These are phyloP conservation scores for Heteromurus nitidus DNA, from an alignment of 2,888 invertebrate species.

Conservation along the genomic window DNA sequence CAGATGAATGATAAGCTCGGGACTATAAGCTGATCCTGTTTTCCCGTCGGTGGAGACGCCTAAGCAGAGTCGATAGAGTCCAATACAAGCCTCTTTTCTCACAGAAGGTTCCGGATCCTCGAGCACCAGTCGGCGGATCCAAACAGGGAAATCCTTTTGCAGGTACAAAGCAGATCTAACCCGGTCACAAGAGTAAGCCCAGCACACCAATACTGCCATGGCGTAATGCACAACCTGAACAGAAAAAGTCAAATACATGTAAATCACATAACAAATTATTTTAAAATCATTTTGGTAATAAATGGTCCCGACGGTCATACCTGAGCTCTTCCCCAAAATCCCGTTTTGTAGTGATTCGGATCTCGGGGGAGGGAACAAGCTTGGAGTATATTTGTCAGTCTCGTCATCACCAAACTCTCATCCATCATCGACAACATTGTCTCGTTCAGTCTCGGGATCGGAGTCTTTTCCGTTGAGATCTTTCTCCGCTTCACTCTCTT, in stretches of 20 bases:
- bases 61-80: slow-evolving; percentile 90
- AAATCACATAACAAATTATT: neutral
- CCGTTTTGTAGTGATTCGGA: slow-evolving; percentile 91
- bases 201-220: slow-evolving; percentile 93
- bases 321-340: slow-evolving; percentile 94
- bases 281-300: neutral
- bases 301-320: slow-evolving; percentile 75
- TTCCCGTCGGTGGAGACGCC: slow-evolving; percentile 79
- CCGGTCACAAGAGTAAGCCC: slow-evolving; percentile 90
- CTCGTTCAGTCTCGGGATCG: slow-evolving; percentile 85
- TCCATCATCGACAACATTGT: slow-evolving; percentile 88
- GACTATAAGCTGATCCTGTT: slow-evolving; percentile 72
- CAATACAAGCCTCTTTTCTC: slow-evolving; percentile 92
- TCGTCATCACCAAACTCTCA: slow-evolving; percentile 84
- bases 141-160: slow-evolving; percentile 82
- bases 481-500: slow-evolving; percentile 69
- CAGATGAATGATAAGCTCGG: slow-evolving; percentile 86
- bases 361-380: slow-evolving; percentile 89
- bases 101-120: slow-evolving; percentile 96
- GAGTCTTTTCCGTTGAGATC: slow-evolving; percentile 80
- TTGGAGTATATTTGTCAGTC: slow-evolving; percentile 89
- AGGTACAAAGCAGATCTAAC: slow-evolving; percentile 86
- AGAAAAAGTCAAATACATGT: slow-evolving; percentile 5
- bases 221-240: slow-evolving; percentile 89
- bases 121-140: slow-evolving; percentile 88